Evolutionary conservation across 2,113 vertebrate species (phyloP), one percentile per base, ranked within the genome.

Genomic region (Myrmophylax atrothorax): DNA sequence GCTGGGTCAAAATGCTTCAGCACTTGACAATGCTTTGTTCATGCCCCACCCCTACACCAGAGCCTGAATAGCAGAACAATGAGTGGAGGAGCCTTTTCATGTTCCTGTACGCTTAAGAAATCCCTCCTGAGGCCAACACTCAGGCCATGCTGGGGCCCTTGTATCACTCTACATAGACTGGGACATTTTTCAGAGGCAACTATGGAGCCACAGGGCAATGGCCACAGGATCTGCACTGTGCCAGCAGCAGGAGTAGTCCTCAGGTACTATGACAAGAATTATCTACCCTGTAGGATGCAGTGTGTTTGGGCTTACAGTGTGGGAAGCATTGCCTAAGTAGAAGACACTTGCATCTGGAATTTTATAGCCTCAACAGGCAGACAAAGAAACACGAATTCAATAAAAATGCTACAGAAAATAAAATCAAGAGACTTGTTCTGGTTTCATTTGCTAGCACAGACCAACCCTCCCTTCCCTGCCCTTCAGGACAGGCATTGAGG

Each of bases 41-140:
- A 76, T 14, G 19, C 87, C 74, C 35, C 38, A 94, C 94, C 80
- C 76, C 3, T 8, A 90, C 79, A 92, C n/a, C 8, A 2, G 62
- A 70, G 62, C 37, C 52, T 2, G 2, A 90, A 96, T 78, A 96
- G 83, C 86, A 90, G 28, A 75, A 67, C 0, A 11, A 35, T 96
- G 93, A 96, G 64, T 92, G n/a, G 52, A 89, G 18, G 28, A 95
- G 35, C 40, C 66, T 50, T 84, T 93, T 93, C 58, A 64, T 26
- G 73, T 55, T 89, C 85, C 47, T 56, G 60, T 46, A 24, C 37
- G 18, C n/a, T 18, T 87, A 80, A 95, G 28, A 72, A 90, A 94
- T 73, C 46, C 49, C 69, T 92, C 66, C 77, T 25, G n/a, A 87
- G 91, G 76, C 33, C 64, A 80, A 42, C 10, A 46, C 42, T 58